These are phyloP conservation scores for Apamea sordens DNA, from an alignment of 2,888 invertebrate species.

Conservation along the genomic window DNA sequence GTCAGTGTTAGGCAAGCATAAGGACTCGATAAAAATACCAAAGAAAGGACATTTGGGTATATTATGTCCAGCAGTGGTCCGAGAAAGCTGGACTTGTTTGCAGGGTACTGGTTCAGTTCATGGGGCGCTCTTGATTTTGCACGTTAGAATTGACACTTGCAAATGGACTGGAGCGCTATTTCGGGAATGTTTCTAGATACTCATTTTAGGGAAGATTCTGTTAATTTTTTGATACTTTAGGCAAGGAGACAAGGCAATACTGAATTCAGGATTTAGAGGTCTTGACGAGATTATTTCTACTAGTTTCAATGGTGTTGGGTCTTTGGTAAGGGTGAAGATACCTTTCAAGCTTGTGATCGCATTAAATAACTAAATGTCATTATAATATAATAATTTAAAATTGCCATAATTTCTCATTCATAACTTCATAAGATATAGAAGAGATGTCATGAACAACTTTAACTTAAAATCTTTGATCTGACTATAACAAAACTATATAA, in stretches of 20 bases:
- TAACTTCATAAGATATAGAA: neutral
- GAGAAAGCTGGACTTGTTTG: neutral
- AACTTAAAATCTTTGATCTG: neutral
- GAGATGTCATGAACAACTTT: neutral
- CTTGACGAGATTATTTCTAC: neutral
- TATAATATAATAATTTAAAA: neutral
- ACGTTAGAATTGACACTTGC: neutral
- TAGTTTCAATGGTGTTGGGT: constrained; percentile 29
- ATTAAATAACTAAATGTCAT: constrained; percentile 10
- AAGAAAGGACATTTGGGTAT: neutral
- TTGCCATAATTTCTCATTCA: neutral
- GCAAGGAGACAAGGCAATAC: neutral
- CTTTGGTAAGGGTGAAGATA: constrained; percentile 10
- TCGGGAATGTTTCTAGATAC: constrained; percentile 22
- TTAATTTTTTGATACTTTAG: neutral
- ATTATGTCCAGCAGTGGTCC: neutral
- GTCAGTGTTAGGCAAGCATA: neutral
- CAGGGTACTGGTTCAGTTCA: neutral
- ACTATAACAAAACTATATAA: constrained; percentile 53
- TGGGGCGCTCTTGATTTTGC: neutral
- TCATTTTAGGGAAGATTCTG: neutral
- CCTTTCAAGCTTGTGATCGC: neutral
- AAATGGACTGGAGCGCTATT: neutral
- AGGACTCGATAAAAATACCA: neutral
- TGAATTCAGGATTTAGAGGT: neutral